Conservation (phyloP, 2,113 vertebrate genomes). For the Misgurnus anguillicaudatus region DNA sequence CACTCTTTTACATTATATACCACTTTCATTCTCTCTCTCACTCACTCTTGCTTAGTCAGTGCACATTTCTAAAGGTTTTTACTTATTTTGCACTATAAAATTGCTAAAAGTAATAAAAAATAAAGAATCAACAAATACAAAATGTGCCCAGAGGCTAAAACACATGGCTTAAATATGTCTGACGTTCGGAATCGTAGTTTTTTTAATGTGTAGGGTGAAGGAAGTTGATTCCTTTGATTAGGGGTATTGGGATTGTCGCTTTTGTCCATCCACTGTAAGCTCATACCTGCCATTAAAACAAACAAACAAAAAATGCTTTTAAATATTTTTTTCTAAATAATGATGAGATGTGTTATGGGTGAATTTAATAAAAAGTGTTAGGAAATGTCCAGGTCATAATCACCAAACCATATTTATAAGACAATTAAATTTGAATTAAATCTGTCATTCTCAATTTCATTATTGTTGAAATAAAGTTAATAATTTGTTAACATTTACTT, state of each 20-base stretch:
- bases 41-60: slow-evolving; percentile 15
- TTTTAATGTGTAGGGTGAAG: slow-evolving; percentile 12
- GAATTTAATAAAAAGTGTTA: too few species aligned
- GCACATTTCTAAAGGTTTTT: not conserved
- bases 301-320: slow-evolving; percentile 13
- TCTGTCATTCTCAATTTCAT: too few species aligned
- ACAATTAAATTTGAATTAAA: too few species aligned
- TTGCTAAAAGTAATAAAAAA: slow-evolving; percentile 21
- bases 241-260: slow-evolving; percentile 61
- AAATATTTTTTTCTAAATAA: not conserved
- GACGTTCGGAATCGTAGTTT: slow-evolving; percentile 34
- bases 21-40: slow-evolving; percentile 7
- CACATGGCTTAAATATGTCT: slow-evolving; percentile 24
- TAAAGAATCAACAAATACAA: not conserved
- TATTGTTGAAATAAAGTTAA: too few species aligned
- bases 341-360: not conserved
- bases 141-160: slow-evolving; percentile 31
- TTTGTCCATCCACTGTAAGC: slow-evolving; percentile 85
- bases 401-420: too few species aligned
- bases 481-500: too few species aligned
- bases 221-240: slow-evolving; percentile 14
- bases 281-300: slow-evolving; percentile 80
- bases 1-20: not conserved
- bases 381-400: not conserved
- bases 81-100: not conserved